Evolutionary conservation across 1,140 invertebrate species (phyloP), one percentile per base, ranked within the genome.

Genomic region (Drosophila kurseongensis): DNA sequence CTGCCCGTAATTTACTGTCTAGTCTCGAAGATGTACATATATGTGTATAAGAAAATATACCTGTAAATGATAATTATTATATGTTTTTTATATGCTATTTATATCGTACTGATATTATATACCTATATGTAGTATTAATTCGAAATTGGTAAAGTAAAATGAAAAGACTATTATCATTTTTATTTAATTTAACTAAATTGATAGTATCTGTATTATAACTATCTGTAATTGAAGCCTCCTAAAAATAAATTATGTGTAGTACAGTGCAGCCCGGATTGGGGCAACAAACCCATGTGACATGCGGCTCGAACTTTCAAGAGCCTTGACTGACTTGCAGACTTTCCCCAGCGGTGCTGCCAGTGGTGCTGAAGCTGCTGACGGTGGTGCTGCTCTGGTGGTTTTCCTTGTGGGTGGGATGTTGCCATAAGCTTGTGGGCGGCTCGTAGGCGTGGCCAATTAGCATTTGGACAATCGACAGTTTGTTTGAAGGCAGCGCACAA

Each of bases 281-380:
- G 80, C 80, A 84, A 84, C 76, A 71, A 84, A 84, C 80, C 80
- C 80, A 65, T 80, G 80, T 84, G 80, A 80, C 80, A 80, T 80
- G 80, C 66, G 52, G 81, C 80, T 84, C 80, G 80, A 84, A 84
- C 80, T 84, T 80, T 84, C 60, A 71, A 84, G 80, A 80, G 81
- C 58, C 72, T 76, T 57, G 51, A 71, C 67, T 50, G 67, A 71
- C 67, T 71, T 71, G 65, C 65, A 71, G 80, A 66, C 80, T 61
- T 57, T 42, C 55, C 55, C 59, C 73, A 60, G 66, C 56, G 56
- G 42, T 58, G 67, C 32, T 38, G 50, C 18, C 36, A 18, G 7
- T 23, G 60, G 27, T 57, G 54, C 42, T 50, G 35, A 29, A 14
- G 47, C 45, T 47, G 45, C 45, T 47, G 23, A 47, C 23, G 45